A percentile compares a stretch with the other conserved stretches of the same genome.
phyloP scores from a whole-genome alignment of 2,888 invertebrate genomes.

The Asteroscopus sphinx region DNA sequence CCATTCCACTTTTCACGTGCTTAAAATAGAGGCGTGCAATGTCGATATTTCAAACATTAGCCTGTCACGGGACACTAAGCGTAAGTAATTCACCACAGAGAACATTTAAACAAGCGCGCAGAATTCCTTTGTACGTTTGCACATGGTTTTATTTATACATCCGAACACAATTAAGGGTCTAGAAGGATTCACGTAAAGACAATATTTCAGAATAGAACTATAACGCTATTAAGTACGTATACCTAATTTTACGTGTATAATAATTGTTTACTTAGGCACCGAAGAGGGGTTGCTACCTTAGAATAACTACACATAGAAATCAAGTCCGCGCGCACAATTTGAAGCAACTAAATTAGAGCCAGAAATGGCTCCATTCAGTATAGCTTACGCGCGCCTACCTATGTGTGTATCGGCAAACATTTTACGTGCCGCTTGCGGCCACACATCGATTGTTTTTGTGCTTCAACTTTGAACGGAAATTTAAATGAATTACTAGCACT shows the following conservation, averaged over 20 bases:
- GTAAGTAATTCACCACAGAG: constrained; percentile 58
- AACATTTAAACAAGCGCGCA: constrained; percentile 48
- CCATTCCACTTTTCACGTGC: constrained; percentile 86
- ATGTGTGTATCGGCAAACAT: too few species aligned
- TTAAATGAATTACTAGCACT: too few species aligned
- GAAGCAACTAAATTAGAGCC: too few species aligned
- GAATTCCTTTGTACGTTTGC: constrained; percentile 39
- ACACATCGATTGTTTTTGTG: too few species aligned
- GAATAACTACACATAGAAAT: too few species aligned
- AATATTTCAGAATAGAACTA: constrained; percentile 33
- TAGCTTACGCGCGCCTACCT: too few species aligned
- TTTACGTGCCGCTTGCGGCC: too few species aligned
- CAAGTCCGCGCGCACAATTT: too few species aligned
- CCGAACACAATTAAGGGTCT: constrained; percentile 32
- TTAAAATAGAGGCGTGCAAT: constrained; percentile 87
- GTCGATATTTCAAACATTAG: constrained; percentile 88
- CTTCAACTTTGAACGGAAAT: too few species aligned
- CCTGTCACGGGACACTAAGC: constrained; percentile 77
- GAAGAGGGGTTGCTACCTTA: constrained; percentile 3
- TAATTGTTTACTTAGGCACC: constrained; percentile 33
- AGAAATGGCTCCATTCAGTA: too few species aligned
- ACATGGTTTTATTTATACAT: constrained; percentile 35
- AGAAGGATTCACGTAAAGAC: constrained; percentile 31
- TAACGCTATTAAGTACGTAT: constrained; percentile 26
- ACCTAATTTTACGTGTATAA: constrained; percentile 19